Conservation (phyloP, 2,113 vertebrate genomes). For the Meriones unguiculatus region DNA sequence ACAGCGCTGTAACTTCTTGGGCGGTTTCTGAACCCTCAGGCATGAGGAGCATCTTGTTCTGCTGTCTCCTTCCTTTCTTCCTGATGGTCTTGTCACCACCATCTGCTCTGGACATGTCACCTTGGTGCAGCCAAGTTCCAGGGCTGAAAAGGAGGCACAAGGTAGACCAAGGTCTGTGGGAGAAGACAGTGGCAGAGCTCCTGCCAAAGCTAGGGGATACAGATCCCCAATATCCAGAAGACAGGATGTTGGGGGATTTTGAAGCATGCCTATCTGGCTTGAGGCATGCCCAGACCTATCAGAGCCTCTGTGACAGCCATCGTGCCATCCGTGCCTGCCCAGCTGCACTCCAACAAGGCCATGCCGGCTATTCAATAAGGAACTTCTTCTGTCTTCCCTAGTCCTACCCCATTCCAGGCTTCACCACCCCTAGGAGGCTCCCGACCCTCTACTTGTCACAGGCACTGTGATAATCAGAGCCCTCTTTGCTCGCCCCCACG, state of each 20-base stretch:
- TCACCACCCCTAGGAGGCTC: not conserved
- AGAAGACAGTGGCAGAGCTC: not conserved
- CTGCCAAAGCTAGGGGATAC: accelerated
- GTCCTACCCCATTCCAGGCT: not conserved
- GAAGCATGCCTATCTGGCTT: not conserved
- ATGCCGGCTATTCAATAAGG: not conserved
- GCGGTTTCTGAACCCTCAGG: not conserved
- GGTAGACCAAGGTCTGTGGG: not conserved
- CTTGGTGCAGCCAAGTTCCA: not conserved
- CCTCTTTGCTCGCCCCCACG: not conserved
- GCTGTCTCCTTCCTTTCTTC: not conserved
- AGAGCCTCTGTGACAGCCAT: not conserved
- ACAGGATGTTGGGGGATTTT: not conserved
- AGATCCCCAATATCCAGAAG: not conserved
- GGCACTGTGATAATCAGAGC: not conserved
- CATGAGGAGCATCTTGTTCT: not conserved
- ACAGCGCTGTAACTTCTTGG: not conserved
- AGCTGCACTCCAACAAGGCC: not conserved
- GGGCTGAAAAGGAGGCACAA: not conserved
- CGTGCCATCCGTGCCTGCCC: no score
- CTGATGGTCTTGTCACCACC: not conserved
- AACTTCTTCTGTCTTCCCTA: not conserved
- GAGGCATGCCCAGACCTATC: not conserved
- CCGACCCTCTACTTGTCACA: not conserved
- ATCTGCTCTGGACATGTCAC: not conserved